Percentiles rank a stretch among this genome's conserved stretches.
phyloP scores from a whole-genome alignment of 2,888 invertebrate genomes.

The Nyleta sp. region DNA sequence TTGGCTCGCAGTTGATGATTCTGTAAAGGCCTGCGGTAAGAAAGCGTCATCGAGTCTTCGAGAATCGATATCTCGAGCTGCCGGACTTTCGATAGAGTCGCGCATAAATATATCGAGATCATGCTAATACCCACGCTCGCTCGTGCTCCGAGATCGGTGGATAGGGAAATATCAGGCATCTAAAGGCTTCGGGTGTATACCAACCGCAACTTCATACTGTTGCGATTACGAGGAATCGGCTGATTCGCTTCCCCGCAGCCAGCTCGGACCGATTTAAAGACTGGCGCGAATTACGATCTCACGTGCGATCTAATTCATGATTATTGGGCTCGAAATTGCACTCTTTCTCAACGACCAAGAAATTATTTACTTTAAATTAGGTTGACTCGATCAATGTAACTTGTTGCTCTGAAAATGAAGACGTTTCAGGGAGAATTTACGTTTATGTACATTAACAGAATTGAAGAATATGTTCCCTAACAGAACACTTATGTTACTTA shows the following conservation, averaged over 20 bases:
- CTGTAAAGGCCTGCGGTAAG: conserved; percentile 41
- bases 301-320: conserved; percentile 44
- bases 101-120: conserved; percentile 61
- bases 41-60: conserved; percentile 54
- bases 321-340: conserved; percentile 12
- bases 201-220: conserved; percentile 60
- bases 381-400: no score
- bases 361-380: no score
- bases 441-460: no score
- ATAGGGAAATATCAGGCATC: conserved; percentile 65
- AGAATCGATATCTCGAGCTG: conserved; percentile 54
- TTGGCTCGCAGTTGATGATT: conserved; percentile 33
- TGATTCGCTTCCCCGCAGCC: conserved; percentile 35
- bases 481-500: no score
- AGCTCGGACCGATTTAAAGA: conserved; percentile 38
- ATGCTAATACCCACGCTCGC: conserved; percentile 66
- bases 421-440: no score
- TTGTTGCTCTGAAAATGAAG: no score
- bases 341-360: not conserved
- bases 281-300: conserved; percentile 48
- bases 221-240: conserved; percentile 57
- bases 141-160: conserved; percentile 64
- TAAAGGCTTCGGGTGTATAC: conserved; percentile 61
- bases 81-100: conserved; percentile 62
- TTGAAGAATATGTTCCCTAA: no score